phyloP scores from a whole-genome alignment of 2,888 invertebrate genomes.

The Morinoia aosen region DNA sequence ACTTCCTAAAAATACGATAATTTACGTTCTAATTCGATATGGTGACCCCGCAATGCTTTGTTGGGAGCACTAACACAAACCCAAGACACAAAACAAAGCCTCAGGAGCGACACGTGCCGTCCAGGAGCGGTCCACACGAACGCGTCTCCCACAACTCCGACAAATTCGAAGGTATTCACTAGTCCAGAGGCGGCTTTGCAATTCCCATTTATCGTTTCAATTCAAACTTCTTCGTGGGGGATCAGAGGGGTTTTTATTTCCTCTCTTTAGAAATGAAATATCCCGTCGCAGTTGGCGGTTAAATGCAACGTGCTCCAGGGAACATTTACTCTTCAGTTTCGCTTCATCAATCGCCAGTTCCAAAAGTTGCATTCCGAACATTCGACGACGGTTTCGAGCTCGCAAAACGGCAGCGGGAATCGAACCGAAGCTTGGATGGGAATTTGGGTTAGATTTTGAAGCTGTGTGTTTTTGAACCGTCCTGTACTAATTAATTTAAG shows the following conservation, averaged over 20 bases:
- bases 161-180: background rate
- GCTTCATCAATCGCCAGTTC: background rate
- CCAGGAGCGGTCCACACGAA: background rate
- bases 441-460: background rate
- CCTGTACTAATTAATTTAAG: background rate
- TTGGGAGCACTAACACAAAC: background rate
- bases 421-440: background rate
- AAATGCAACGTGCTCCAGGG: background rate
- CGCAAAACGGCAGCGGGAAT: background rate
- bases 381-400: background rate
- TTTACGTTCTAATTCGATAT: no score
- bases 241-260: slow-evolving; percentile 3
- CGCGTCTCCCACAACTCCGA: background rate
- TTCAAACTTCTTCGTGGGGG: background rate
- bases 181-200: background rate
- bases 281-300: background rate
- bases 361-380: background rate
- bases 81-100: background rate
- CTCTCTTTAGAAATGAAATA: slow-evolving; percentile 12
- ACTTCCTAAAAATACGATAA: no score
- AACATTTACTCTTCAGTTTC: slow-evolving; percentile 12
- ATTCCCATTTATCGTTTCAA: slow-evolving; percentile 9
- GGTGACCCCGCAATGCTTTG: background rate
- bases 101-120: background rate
- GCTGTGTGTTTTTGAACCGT: background rate